These are phyloP conservation scores for Manis pentadactyla DNA, from an alignment of 2,797 vertebrate species.

Conservation along the genomic window DNA sequence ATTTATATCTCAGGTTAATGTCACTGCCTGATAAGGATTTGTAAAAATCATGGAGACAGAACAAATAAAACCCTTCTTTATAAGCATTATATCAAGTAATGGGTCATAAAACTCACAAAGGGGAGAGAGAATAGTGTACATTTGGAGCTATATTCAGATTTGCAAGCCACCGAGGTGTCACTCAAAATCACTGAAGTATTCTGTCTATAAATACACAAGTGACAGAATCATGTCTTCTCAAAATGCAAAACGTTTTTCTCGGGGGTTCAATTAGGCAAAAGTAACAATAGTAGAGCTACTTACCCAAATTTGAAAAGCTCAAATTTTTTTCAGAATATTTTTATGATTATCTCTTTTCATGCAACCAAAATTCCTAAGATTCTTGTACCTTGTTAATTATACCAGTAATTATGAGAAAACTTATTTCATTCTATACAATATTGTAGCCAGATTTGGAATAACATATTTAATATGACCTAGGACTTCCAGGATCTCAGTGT, in stretches of 20 bases:
- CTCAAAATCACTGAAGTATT: conserved; percentile 39
- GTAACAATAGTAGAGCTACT: conserved; percentile 6
- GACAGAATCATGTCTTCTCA: conserved; percentile 60
- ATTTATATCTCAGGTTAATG: background rate
- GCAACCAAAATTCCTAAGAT: background rate
- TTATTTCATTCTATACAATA: background rate
- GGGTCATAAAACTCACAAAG: background rate
- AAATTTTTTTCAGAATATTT: conserved; percentile 41
- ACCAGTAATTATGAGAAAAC: background rate
- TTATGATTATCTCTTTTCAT: conserved; percentile 60
- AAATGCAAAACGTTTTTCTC: conserved; percentile 62
- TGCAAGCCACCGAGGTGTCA: conserved; percentile 6
- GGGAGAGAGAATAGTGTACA: background rate
- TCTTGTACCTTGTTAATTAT: conserved; percentile 49
- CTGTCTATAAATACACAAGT: conserved; percentile 66
- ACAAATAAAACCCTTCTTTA: conserved; percentile 1
- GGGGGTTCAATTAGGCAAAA: conserved; percentile 36
- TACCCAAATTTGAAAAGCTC: background rate
- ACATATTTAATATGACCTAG: background rate
- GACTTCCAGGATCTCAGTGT: background rate
- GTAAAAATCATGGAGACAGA: conserved; percentile 29
- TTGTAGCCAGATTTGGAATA: background rate
- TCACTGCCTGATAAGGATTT: background rate
- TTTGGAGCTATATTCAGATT: conserved; percentile 48
- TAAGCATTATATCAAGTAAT: background rate